Base-by-base conservation (phyloP, 2,888 invertebrate genomes). In the Pollenia griseotomentosa region DNA sequence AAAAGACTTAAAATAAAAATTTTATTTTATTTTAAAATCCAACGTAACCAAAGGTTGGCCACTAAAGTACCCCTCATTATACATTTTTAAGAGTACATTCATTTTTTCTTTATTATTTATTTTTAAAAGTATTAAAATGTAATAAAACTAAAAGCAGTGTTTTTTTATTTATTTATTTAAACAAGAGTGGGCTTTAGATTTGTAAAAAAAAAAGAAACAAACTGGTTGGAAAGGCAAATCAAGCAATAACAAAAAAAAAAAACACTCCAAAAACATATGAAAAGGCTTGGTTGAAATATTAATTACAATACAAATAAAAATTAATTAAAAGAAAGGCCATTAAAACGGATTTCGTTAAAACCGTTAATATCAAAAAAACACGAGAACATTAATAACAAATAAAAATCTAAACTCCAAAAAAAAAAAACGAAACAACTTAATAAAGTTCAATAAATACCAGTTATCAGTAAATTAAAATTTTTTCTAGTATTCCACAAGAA, bases 191-290 rank as follows among this genome's bases (percentile, higher is more conserved):
- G 84, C 66, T 68, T 79, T 46, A 71, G 42, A 71, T 71, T 74
- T 51, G 44, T 65, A 46, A 33, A 68, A 5, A 53, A 68, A 5
- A 53, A 66, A 48, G 19, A 65, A 51, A 78, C 12, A 74, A 80
- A 87, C 75, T 65, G 65, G 77, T 83, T 83, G 81, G 70, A 81
- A 84, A 84, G 65, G 81, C 81, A 81, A 75, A 81, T 71, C 70
- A 71, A 77, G 48, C 46, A 6, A 33, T 6, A 33, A 33, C 33
- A 33, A 33, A 33, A 19, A 19, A 19, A 19, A 19, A 46, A 75
- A 80, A 57, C 40, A 53, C 14, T 46, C 53, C 16, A 51, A 42
- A 63, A 66, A 42, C 40, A 55, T 9, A 63, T 63, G 19, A 77
- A 61, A 75, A 75, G 75, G 82, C 51, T 68, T 75, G 75, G 75